Evolutionary conservation across 2,888 invertebrate genomes (phyloP).

Genomic region (Yponomeuta cagnagella): DNA sequence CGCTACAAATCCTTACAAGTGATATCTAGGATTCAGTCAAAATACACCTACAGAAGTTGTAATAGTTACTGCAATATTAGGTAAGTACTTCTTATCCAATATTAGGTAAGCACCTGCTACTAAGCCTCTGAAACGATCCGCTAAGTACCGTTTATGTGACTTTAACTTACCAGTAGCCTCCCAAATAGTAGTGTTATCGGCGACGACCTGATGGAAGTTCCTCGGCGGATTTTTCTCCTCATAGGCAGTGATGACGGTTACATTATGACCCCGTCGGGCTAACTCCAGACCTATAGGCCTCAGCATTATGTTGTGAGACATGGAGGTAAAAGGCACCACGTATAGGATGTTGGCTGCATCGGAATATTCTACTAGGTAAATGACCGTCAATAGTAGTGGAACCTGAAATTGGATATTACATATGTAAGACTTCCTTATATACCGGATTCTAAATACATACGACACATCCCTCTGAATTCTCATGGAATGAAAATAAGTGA

Average conservation of each 20-base stretch:
- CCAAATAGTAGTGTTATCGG: slow-evolving; percentile 56
- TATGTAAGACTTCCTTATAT: not conserved
- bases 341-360: slow-evolving; percentile 60
- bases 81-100: no score
- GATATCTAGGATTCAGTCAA: no score
- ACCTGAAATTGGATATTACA: not conserved
- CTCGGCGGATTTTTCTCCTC: slow-evolving; percentile 44
- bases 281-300: slow-evolving; percentile 63
- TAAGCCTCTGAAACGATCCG: no score
- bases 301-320: slow-evolving; percentile 64
- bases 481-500: no score
- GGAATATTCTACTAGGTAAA: slow-evolving; percentile 20
- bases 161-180: slow-evolving; percentile 43
- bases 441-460: no score
- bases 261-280: slow-evolving; percentile 69
- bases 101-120: no score
- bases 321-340: slow-evolving; percentile 62
- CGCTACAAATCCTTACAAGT: no score
- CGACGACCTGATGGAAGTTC: slow-evolving; percentile 54
- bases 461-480: no score
- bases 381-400: not conserved
- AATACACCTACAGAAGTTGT: no score
- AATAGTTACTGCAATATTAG: no score
- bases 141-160: not conserved
- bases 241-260: slow-evolving; percentile 62